Evolutionary conservation across 1,140 invertebrate species (phyloP).

Genomic region (Cryptotermes secundus): DNA sequence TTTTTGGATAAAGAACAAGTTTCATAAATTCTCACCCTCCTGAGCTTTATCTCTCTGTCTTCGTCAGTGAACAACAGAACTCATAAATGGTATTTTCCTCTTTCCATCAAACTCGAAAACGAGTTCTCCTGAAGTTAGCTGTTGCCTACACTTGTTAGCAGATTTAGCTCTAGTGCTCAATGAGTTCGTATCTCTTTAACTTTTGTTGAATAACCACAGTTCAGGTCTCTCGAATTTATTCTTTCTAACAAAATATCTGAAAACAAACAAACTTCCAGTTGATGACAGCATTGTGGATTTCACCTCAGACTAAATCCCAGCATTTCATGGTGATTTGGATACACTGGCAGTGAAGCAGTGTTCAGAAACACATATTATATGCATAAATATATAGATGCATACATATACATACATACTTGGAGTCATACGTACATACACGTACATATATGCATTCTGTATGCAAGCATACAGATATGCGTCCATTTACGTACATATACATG

Average conservation of each 20-base stretch:
- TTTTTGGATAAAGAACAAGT: background rate
- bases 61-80: background rate
- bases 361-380: no score
- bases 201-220: background rate
- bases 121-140: background rate
- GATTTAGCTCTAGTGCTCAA: background rate
- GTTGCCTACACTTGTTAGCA: background rate
- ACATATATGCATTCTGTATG: no score
- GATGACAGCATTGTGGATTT: background rate
- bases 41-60: background rate
- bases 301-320: no score
- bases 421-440: no score
- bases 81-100: background rate
- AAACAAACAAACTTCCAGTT: background rate
- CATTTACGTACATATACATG: no score
- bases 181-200: background rate
- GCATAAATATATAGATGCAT: no score
- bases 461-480: no score
- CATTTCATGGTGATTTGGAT: no score
- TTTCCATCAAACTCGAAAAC: background rate
- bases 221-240: background rate
- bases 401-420: no score
- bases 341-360: no score
- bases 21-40: background rate
- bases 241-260: background rate